Base-by-base conservation (phyloP, 2,113 vertebrate genomes). In the Paratilapia polleni region DNA sequence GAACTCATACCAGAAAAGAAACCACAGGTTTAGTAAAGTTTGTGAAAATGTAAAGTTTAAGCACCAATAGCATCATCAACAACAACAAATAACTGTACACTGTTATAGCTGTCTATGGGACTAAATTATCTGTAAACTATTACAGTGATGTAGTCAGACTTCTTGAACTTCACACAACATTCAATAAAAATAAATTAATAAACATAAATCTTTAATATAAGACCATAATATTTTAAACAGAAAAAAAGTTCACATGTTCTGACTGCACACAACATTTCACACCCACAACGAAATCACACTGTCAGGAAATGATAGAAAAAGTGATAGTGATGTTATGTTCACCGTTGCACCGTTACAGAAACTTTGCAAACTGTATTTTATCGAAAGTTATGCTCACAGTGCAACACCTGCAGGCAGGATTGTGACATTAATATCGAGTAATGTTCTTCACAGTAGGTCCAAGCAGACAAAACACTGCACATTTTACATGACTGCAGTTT, bases 121-220 rank as follows among this genome's bases (percentile, higher is more conserved):
- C 43, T 70, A 31, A 70, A 20, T 73, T 19, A 73, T 26, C 49
- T 19, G 28, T 31, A 0, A 73, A 31, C 0, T 1, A 1, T 9
- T 52, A 14, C 24, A 73, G 12, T 70, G 24, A 34, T 34, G 34
- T 6, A 34, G 6, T 34, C 34, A 70, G 49, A 10, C 7, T 49
- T 26, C 10, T 20, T 26, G 5, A 70, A 47, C 28, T 68, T 68
- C n/a, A 11, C 14, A 68, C 17, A 47, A 24, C 8, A 47, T 22
- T 0, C 1, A 57, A 20, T 10, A 56, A n/a, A 7, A 49, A 0
- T 1, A n/a, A n/a, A n/a, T n/a, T n/a, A n/a, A n/a, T 31, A 13
- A 52, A 70, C 31, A 14, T 3, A 52, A 22, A 73, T 1, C 0
- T 1, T 73, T 52, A 2, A 70, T 28, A 31, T 52, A 70, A 31